Conservation (phyloP, 2,888 invertebrate species). For the Criorhina ranunculi region DNA sequence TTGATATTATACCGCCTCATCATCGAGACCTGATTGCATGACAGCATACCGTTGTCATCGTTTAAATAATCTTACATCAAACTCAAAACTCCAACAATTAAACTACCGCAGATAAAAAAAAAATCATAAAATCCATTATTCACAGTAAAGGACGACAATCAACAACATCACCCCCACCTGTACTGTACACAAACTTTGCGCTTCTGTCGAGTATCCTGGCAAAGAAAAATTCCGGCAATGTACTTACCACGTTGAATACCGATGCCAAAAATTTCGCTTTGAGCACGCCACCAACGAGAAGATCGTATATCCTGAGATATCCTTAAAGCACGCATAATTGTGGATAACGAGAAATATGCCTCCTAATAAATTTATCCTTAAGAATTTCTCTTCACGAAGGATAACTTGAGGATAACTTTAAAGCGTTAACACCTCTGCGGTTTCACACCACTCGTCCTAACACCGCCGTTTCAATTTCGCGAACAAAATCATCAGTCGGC, state of each 20-base stretch:
- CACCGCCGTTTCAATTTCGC: slow-evolving; percentile 12
- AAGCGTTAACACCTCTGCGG: slow-evolving; percentile 49
- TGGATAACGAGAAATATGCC: slow-evolving; percentile 44
- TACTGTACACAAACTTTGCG: background rate
- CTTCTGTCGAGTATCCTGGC: background rate
- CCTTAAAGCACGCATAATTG: slow-evolving; percentile 33
- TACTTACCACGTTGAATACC: slow-evolving; percentile 19
- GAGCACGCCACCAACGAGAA: background rate
- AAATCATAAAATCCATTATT: background rate
- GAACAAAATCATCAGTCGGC: slow-evolving; percentile 29
- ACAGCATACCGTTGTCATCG: too few species aligned
- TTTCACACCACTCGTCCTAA: slow-evolving; percentile 11
- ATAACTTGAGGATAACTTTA: slow-evolving; percentile 22
- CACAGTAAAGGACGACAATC: slow-evolving; percentile 13
- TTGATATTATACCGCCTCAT: too few species aligned
- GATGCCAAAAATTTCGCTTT: slow-evolving; percentile 6
- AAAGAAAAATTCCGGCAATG: slow-evolving; percentile 27
- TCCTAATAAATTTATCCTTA: slow-evolving; percentile 38
- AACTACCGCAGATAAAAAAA: background rate
- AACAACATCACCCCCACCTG: background rate
- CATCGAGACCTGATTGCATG: too few species aligned
- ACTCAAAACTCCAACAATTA: background rate
- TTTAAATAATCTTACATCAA: background rate
- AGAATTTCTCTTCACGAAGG: slow-evolving; percentile 18
- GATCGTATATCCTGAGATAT: slow-evolving; percentile 27